phyloP scores from a whole-genome alignment of 2,797 vertebrate species.

The Avahi laniger region DNA sequence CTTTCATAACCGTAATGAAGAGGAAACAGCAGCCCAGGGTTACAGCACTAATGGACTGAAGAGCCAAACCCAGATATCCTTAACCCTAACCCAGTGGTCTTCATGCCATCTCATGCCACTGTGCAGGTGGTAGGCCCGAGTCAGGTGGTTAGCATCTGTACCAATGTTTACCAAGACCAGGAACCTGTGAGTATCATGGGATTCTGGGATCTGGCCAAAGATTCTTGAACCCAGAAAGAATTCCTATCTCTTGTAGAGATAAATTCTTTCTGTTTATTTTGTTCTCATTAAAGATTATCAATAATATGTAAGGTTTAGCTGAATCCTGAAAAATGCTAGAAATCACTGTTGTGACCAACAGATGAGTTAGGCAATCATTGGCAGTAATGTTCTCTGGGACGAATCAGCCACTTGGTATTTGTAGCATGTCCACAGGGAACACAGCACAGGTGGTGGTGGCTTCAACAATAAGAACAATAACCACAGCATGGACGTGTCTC shows the following conservation, averaged over 20 bases:
- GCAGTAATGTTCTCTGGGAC: not conserved
- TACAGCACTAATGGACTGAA: not conserved
- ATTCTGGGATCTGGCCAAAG: not conserved
- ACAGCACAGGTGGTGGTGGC: not conserved
- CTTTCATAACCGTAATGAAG: not conserved
- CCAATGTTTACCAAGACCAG: not conserved
- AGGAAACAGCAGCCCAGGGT: not conserved
- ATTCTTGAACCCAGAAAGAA: not conserved
- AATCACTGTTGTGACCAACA: not conserved
- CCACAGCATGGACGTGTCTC: fast-evolving
- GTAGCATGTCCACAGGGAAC: not conserved
- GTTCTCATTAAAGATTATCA: not conserved
- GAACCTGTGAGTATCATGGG: not conserved
- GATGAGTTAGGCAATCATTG: not conserved
- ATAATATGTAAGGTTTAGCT: not conserved
- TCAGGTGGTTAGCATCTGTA: not conserved
- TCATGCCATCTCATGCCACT: not conserved
- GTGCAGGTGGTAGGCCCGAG: not conserved
- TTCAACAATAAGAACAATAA: not conserved
- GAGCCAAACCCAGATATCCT: not conserved
- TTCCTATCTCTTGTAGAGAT: not conserved
- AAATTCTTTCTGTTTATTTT: not conserved
- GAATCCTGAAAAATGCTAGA: not conserved
- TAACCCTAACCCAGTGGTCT: not conserved
- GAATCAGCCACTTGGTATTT: not conserved